Conservation (phyloP, 2,888 invertebrate genomes). For the Lasioglossum vierecki region DNA sequence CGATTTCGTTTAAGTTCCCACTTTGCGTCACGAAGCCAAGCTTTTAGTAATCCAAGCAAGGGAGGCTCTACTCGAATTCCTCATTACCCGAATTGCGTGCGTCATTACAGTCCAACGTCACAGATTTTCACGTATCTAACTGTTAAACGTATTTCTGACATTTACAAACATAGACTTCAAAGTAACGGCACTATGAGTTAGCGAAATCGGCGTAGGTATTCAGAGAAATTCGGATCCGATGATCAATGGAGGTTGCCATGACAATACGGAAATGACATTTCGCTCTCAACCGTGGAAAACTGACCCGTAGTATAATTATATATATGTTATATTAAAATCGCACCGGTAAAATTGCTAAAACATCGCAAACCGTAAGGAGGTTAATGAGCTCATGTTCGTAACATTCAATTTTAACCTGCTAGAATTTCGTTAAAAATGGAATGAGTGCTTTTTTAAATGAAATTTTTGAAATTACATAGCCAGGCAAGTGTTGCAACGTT, state of each 20-base stretch:
- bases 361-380: neutral
- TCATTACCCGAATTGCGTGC: neutral
- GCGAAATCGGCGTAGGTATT: neutral
- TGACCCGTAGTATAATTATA: too few relatives aligned
- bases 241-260: neutral
- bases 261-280: neutral
- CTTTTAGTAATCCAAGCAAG: neutral
- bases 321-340: too few relatives aligned
- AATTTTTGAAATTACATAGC: too few relatives aligned
- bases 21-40: neutral
- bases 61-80: neutral
- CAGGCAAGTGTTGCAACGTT: neutral
- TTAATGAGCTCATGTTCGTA: too few relatives aligned
- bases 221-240: neutral
- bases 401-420: too few relatives aligned
- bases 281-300: neutral
- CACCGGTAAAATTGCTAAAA: neutral
- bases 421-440: too few relatives aligned
- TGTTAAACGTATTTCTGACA: neutral
- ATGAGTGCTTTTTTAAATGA: too few relatives aligned
- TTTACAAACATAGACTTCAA: neutral
- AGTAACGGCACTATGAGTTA: neutral
- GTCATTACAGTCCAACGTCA: neutral
- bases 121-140: neutral
- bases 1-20: neutral